These are phyloP conservation scores for Cephalopholis sonnerati DNA, from an alignment of 2,113 vertebrate genomes.

Conservation along the genomic window DNA sequence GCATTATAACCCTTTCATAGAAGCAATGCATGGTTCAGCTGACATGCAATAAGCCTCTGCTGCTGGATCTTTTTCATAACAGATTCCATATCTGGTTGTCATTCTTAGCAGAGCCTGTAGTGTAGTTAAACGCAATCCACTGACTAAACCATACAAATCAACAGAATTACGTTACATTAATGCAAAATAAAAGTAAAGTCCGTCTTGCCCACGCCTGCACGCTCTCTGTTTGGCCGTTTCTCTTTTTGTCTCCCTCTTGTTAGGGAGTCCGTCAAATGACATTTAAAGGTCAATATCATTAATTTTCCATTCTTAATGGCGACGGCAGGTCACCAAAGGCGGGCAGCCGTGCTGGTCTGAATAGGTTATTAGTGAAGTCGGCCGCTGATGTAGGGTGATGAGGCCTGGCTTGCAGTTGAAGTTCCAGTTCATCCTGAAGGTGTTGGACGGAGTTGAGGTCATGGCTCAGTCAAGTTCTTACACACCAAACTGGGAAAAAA, in stretches of 20 bases:
- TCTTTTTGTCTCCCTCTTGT: not conserved
- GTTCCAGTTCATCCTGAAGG: not conserved
- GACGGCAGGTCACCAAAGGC: not conserved
- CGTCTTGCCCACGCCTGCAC: not conserved
- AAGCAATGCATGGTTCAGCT: not conserved
- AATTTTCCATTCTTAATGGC: not conserved
- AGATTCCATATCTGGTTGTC: not conserved
- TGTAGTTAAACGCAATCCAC: not conserved
- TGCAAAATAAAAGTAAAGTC: not conserved
- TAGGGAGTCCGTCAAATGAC: not conserved
- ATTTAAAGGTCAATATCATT: constrained; percentile 23
- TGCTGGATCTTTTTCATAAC: no score
- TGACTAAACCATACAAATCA: no score
- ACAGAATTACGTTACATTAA: not conserved
- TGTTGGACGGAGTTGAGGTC: no score
- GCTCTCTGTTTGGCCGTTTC: not conserved
- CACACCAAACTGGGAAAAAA: not conserved
- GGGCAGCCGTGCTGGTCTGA: not conserved
- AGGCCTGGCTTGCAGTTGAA: not conserved
- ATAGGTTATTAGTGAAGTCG: not conserved
- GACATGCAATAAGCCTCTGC: not conserved
- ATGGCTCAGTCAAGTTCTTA: not conserved
- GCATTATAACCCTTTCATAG: not conserved
- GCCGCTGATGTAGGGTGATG: not conserved
- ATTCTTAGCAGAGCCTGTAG: not conserved